A percentile compares a stretch with the other conserved stretches of the same genome.
Evolutionary conservation across 1,140 invertebrate species (phyloP).

Genomic region (Saccostrea glomerata): DNA sequence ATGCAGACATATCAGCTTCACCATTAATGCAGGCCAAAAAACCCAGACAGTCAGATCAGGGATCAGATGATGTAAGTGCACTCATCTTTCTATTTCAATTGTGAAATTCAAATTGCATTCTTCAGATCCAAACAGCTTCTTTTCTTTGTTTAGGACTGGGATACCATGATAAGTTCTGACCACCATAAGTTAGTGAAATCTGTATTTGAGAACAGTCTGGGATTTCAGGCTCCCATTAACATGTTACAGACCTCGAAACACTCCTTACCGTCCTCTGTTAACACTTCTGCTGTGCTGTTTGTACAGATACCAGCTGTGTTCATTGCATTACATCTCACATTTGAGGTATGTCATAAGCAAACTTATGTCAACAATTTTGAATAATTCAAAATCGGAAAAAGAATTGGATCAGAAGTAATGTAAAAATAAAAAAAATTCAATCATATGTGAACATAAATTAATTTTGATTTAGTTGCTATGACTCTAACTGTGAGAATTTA

Average conservation of each 20-base stretch:
- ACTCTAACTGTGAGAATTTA: too few species aligned
- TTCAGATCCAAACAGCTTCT: not conserved
- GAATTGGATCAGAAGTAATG: too few species aligned
- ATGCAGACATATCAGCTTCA: constrained; percentile 77
- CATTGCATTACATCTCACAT: constrained; percentile 91
- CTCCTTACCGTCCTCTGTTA: constrained; percentile 81
- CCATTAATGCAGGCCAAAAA: constrained; percentile 81
- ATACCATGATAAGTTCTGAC: constrained; percentile 84
- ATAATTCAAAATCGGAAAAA: too few species aligned
- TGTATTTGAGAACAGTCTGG: constrained; percentile 56
- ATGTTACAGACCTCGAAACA: constrained; percentile 67
- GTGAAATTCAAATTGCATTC: not conserved
- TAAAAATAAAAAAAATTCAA: too few species aligned
- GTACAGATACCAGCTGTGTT: constrained; percentile 87
- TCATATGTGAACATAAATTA: too few species aligned
- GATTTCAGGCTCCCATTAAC: constrained; percentile 73
- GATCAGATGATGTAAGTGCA: constrained; percentile 76
- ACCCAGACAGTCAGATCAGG: constrained; percentile 82
- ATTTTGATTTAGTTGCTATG: too few species aligned
- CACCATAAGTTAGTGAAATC: constrained; percentile 77
- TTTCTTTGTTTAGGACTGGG: constrained; percentile 85
- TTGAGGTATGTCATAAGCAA: constrained; percentile 84
- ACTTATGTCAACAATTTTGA: too few species aligned
- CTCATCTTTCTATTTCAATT: not conserved
- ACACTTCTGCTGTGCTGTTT: constrained; percentile 86